phyloP scores from a whole-genome alignment of 1,140 invertebrate genomes.

The Halesus radiatus region DNA sequence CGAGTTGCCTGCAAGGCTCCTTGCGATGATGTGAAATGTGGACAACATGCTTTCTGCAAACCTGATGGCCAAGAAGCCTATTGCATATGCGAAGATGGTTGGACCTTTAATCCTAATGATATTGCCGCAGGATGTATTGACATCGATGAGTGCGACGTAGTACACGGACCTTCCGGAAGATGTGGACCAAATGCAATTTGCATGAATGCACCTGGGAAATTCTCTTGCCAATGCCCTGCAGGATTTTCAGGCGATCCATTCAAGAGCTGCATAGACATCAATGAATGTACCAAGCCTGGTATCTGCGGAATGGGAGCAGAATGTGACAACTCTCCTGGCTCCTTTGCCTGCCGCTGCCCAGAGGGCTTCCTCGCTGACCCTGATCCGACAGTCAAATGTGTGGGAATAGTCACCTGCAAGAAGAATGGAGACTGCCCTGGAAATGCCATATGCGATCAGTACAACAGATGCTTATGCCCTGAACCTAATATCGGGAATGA shows the following conservation, averaged over 20 bases:
- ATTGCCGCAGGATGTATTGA: slow-evolving; percentile 92
- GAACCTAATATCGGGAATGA: slow-evolving; percentile 92
- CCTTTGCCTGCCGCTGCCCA: slow-evolving; percentile 85
- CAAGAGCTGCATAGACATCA: slow-evolving; percentile 83
- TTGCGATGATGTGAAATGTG: slow-evolving; percentile 92
- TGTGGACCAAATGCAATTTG: slow-evolving; percentile 90
- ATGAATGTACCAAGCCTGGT: slow-evolving; percentile 81
- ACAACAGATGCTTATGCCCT: slow-evolving; percentile 86
- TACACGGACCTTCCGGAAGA: slow-evolving; percentile 82
- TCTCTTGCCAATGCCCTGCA: slow-evolving; percentile 82
- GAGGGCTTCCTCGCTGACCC: slow-evolving; percentile 86
- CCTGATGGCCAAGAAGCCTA: slow-evolving; percentile 90
- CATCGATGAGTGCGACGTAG: slow-evolving; percentile 91
- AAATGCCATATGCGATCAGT: slow-evolving; percentile 86
- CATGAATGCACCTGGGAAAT: slow-evolving; percentile 83
- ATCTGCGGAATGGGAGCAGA: slow-evolving; percentile 84
- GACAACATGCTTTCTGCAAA: slow-evolving; percentile 90
- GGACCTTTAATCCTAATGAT: slow-evolving; percentile 91
- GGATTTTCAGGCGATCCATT: slow-evolving; percentile 86
- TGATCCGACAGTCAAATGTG: slow-evolving; percentile 83
- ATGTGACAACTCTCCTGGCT: slow-evolving; percentile 84
- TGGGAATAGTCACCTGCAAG: slow-evolving; percentile 83
- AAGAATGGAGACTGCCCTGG: slow-evolving; percentile 86
- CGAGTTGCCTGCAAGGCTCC: slow-evolving; percentile 87
- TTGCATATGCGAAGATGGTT: slow-evolving; percentile 93